Percentiles rank a stretch among this genome's conserved stretches.
These are phyloP conservation scores for Turritopsis dohrnii DNA, from an alignment of 30 jellyfish, hydroid and myxozoan genomes.

Conservation along the genomic window DNA sequence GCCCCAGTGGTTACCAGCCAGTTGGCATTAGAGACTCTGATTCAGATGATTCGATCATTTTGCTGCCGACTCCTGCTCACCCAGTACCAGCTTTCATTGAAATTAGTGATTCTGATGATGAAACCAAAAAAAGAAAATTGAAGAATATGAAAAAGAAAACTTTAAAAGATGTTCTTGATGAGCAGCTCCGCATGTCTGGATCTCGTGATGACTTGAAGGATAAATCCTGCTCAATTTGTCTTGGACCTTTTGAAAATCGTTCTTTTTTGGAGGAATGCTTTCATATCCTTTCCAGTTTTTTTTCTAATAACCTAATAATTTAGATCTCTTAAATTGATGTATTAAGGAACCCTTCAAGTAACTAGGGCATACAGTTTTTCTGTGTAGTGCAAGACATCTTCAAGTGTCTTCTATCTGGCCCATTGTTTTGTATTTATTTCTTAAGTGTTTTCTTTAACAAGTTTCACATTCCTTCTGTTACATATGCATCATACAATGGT, in stretches of 20 bases:
- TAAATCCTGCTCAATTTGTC: constrained; percentile 72
- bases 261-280: constrained; percentile 78
- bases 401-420: no score
- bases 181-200: constrained; percentile 29
- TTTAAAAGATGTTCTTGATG: background rate
- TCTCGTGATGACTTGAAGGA: constrained; percentile 64
- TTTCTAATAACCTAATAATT: background rate
- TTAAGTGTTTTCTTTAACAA: constrained; percentile 12
- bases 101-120: constrained; percentile 22
- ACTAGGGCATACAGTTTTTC: no score
- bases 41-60: constrained; percentile 16
- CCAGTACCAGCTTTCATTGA: constrained; percentile 17
- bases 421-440: background rate
- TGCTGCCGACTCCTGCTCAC: constrained; percentile 6
- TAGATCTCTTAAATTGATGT: no score
- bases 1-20: constrained; percentile 40
- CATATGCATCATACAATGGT: constrained; percentile 84
- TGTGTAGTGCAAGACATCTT: no score
- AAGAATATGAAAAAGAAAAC: background rate
- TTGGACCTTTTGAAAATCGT: constrained; percentile 72
- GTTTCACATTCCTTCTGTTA: constrained; percentile 62
- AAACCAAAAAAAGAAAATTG: background rate
- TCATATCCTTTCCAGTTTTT: constrained; percentile 81
- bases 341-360: no score
- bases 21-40: constrained; percentile 16